Evolutionary conservation across 2,888 invertebrate genomes (phyloP), one percentile per base, ranked within the genome.

Genomic region (Andrena dorsata): DNA sequence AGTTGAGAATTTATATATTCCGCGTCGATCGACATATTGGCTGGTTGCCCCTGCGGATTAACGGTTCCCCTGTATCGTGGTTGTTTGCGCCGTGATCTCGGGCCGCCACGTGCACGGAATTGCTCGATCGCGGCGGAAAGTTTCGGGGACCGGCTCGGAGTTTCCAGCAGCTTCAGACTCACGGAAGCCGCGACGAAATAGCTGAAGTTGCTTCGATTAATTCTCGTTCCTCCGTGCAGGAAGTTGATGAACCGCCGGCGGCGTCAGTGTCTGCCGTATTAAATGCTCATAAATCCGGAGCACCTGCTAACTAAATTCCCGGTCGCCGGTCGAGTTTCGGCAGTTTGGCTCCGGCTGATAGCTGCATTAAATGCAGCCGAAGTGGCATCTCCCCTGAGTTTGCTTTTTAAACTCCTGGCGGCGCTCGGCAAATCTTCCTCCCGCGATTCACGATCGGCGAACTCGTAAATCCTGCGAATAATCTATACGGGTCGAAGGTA

Each of bases 131-230:
- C 41, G 63, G 16, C 0, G 5, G 60, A 76, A 83, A 61, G 82
- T 83, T 56, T 30, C 20, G 20, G n/a, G 6, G 23, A 30, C 26
- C 53, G 35, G n/a, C 23, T 32, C 41, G 30, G 41, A 74, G 73
- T 74, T 74, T 64, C 51, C 23, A 16, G 56, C 49, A 65, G 23
- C 74, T 76, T 76, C 66, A 13, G 13, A 30, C 47, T 32, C 53
- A 26, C 69, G 78, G 86, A 88, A 85, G 78, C 85, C 76, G 87
- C 82, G 84, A 82, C 82, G 82, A 86, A 91, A 89, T 89, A 88
- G 85, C 84, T 60, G 78, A 91, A 92, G 91, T 92, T 91, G 87
- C 87, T 87, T 88, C 90, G 91, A 92, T 91, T 91, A 91, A 91
- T 92, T 87, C 91, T 87, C 88, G 88, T 91, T 90, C 87, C 89